Percentiles rank a stretch among this genome's conserved stretches.
phyloP scores from a whole-genome alignment of 2,888 invertebrate genomes.

The Oeneis ivallda region DNA sequence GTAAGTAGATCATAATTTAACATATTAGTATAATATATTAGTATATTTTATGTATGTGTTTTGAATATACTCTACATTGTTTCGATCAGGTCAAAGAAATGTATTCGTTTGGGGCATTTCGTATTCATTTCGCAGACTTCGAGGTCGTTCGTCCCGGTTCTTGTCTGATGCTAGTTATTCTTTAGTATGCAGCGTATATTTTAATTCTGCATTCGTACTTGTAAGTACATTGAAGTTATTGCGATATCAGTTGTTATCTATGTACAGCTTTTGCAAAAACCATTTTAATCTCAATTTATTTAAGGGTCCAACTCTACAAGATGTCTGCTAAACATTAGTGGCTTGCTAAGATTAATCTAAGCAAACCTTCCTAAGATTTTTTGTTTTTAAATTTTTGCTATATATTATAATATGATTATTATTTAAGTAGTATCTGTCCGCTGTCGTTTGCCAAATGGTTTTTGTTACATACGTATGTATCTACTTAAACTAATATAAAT shows the following conservation, averaged over 20 bases:
- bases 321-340: too few species aligned
- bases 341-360: too few species aligned
- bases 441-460: too few species aligned
- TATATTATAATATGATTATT: too few species aligned
- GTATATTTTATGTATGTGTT: not conserved
- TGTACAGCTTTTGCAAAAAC: constrained; percentile 13
- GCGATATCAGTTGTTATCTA: constrained; percentile 42
- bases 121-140: constrained; percentile 68
- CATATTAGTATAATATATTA: too few species aligned
- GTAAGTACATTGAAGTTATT: constrained; percentile 68
- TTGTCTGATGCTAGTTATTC: constrained; percentile 64
- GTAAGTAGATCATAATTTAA: not conserved
- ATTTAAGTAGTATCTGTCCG: too few species aligned
- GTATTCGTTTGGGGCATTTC: constrained; percentile 54
- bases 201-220: constrained; percentile 64
- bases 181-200: constrained; percentile 62
- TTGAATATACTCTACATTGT: constrained; percentile 16
- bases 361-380: too few species aligned
- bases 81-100: constrained; percentile 46
- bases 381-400: too few species aligned
- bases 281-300: not conserved
- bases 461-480: too few species aligned
- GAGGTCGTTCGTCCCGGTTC: constrained; percentile 81
- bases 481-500: too few species aligned
- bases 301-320: not conserved